phyloP scores from a whole-genome alignment of 1,140 invertebrate genomes.

The Ooceraea biroi region DNA sequence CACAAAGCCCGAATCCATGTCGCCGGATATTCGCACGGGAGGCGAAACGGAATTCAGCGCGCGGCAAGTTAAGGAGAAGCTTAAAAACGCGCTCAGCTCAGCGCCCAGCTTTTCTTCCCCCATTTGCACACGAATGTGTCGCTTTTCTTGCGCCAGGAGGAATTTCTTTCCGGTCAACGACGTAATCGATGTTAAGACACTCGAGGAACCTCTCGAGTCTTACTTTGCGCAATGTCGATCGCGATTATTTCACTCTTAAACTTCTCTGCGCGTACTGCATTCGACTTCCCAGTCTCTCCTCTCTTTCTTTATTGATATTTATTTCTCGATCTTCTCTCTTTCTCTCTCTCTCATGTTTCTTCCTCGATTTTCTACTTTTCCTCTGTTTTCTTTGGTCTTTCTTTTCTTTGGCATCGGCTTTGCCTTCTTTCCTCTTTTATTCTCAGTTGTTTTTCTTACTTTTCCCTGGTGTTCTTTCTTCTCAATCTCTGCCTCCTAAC shows the following conservation, averaged over 20 bases:
- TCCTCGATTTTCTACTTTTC: too few relatives aligned
- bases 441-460: background rate
- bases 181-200: slow-evolving; percentile 37
- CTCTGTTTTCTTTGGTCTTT: background rate
- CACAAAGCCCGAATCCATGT: slow-evolving; percentile 52
- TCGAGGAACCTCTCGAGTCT: slow-evolving; percentile 12
- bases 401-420: background rate
- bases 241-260: slow-evolving; percentile 36
- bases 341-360: too few relatives aligned
- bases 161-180: slow-evolving; percentile 55
- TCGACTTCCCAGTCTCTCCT: too few relatives aligned
- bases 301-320: too few relatives aligned
- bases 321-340: too few relatives aligned
- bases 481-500: background rate
- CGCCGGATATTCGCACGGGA: slow-evolving; percentile 28
- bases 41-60: slow-evolving; percentile 30
- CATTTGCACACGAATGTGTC: slow-evolving; percentile 65
- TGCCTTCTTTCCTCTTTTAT: too few relatives aligned
- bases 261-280: background rate
- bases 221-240: slow-evolving; percentile 42
- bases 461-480: background rate
- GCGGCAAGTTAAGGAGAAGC: slow-evolving; percentile 45
- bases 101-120: slow-evolving; percentile 35
- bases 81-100: slow-evolving; percentile 51
- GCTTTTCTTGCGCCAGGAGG: slow-evolving; percentile 26